Evolutionary conservation across 30 jellyfish, hydroid and myxozoan species (phyloP).

Genomic region (Aurelia aurita): DNA sequence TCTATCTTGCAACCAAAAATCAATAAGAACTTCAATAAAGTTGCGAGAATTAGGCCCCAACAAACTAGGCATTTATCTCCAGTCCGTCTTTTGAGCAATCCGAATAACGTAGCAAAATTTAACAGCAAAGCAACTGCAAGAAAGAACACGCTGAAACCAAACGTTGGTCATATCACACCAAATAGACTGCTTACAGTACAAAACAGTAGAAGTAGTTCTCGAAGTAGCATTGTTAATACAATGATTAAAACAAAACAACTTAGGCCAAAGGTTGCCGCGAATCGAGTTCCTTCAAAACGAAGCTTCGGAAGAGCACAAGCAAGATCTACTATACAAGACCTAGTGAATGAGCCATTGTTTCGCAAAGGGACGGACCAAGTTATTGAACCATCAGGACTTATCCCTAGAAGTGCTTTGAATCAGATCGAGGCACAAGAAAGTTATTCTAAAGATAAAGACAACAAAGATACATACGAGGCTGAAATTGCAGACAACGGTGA

Average conservation of each 20-base stretch:
- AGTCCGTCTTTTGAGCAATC: too few relatives aligned
- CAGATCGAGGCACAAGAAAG: conserved; percentile 58
- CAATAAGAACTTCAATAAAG: too few relatives aligned
- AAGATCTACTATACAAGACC: neutral
- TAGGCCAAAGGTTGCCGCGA: neutral
- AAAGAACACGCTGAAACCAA: too few relatives aligned
- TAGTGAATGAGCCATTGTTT: neutral
- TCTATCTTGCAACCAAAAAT: too few relatives aligned
- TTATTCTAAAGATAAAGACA: neutral
- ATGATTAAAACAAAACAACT: neutral
- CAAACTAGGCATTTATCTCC: too few relatives aligned
- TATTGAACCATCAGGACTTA: conserved; percentile 27
- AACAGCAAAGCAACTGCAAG: too few relatives aligned
- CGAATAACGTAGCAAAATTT: too few relatives aligned
- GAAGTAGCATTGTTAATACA: too few relatives aligned
- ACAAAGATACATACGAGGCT: conserved; percentile 25
- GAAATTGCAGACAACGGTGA: conserved; percentile 53
- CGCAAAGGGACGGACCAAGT: conserved; percentile 37
- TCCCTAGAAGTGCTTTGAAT: conserved; percentile 56
- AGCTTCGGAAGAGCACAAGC: conserved; percentile 5
- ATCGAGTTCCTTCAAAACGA: conserved; percentile 8
- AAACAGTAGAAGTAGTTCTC: too few relatives aligned
- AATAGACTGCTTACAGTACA: too few relatives aligned
- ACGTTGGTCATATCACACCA: too few relatives aligned
- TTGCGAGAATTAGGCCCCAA: too few relatives aligned